Percentiles rank a stretch among this genome's conserved stretches.
Evolutionary conservation across 2,888 invertebrate genomes (phyloP).

Genomic region (Camponotus fellah): DNA sequence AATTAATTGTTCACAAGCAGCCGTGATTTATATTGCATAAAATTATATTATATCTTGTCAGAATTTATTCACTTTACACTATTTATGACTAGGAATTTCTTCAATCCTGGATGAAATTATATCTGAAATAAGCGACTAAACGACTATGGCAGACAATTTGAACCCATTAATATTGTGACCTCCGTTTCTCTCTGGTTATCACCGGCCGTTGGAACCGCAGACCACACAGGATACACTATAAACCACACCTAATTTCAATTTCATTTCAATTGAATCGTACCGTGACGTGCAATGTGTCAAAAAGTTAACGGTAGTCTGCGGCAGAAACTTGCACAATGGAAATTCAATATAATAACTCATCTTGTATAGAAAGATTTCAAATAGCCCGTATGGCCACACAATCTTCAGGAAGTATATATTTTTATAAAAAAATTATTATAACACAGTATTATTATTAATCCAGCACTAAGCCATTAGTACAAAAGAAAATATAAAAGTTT

Average conservation of each 20-base stretch:
- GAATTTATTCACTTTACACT: not conserved
- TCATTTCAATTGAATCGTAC: constrained; percentile 71
- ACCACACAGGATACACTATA: constrained; percentile 52
- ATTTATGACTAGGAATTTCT: constrained; percentile 1
- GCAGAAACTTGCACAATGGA: constrained; percentile 73
- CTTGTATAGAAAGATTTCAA: constrained; percentile 73
- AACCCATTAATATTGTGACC: constrained; percentile 64
- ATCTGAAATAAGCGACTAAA: constrained; percentile 13
- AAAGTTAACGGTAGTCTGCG: constrained; percentile 72
- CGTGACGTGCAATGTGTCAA: constrained; percentile 71
- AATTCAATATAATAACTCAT: constrained; percentile 75
- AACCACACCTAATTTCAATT: constrained; percentile 71
- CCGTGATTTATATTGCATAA: not conserved
- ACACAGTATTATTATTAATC: not conserved
- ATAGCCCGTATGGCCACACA: constrained; percentile 62
- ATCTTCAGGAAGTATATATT: constrained; percentile 66
- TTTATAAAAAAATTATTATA: constrained; percentile 12
- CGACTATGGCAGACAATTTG: constrained; percentile 16
- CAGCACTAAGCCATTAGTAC: not conserved
- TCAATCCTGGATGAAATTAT: not conserved
- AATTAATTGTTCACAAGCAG: constrained; percentile 6
- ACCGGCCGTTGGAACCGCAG: constrained; percentile 47
- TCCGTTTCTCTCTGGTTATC: constrained; percentile 51
- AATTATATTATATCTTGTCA: not conserved
- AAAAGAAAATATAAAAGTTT: not conserved